phyloP scores from a whole-genome alignment of 1,140 invertebrate species.

The Elymnias hypermnestra region DNA sequence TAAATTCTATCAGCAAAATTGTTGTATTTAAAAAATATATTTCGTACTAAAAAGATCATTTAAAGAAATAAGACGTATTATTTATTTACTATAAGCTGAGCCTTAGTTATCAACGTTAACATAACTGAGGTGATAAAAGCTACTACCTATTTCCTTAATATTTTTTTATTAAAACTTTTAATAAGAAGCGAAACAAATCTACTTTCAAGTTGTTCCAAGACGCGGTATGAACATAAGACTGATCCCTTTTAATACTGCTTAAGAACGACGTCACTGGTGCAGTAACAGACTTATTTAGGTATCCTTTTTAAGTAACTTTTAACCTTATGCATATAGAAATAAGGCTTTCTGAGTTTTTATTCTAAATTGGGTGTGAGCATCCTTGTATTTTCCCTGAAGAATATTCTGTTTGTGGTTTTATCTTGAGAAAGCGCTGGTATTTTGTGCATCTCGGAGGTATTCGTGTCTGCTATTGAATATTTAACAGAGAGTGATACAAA shows the following conservation, averaged over 20 bases:
- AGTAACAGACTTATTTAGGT: conserved; percentile 8
- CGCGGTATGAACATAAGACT: conserved; percentile 21
- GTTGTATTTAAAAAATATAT: too few relatives aligned
- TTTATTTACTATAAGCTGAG: too few relatives aligned
- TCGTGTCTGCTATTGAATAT: conserved; percentile 19
- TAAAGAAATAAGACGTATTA: too few relatives aligned
- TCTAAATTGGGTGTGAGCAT: conserved; percentile 6
- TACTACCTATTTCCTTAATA: too few relatives aligned
- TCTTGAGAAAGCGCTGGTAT: conserved; percentile 26
- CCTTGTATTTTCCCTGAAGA: conserved; percentile 24
- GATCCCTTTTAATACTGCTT: conserved; percentile 32
- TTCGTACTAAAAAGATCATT: too few relatives aligned
- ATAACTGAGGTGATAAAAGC: too few relatives aligned
- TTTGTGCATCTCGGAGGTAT: conserved; percentile 23
- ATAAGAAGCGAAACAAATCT: conserved; percentile 12
- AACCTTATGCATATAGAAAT: conserved; percentile 5
- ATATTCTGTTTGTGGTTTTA: conserved; percentile 25
- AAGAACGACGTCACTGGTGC: conserved; percentile 28
- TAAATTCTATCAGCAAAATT: too few relatives aligned
- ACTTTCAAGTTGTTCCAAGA: conserved; percentile 23
- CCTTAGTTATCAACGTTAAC: too few relatives aligned
- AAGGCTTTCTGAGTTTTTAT: neutral
- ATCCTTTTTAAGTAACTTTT: neutral
- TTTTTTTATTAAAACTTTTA: neutral
- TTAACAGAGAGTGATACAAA: too few relatives aligned